Conservation (phyloP, 2,888 invertebrate species). For the Halocaridina rubra region DNA sequence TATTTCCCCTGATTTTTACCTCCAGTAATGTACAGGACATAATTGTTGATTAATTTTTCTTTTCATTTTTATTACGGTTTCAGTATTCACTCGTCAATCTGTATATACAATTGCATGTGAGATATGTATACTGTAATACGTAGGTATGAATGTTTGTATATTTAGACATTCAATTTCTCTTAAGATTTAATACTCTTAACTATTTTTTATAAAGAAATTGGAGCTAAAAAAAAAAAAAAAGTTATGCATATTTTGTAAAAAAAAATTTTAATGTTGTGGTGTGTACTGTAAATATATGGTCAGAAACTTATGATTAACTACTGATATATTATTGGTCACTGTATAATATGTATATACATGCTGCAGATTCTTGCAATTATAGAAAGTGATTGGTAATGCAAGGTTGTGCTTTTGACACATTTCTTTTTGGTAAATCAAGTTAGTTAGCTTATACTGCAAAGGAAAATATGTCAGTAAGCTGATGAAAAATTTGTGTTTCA, state of each 20-base stretch:
- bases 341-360: too few relatives aligned
- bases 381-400: too few relatives aligned
- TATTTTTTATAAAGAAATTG: neutral
- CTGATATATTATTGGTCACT: too few relatives aligned
- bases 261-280: neutral
- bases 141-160: neutral
- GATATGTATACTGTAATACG: neutral
- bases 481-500: too few relatives aligned
- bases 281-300: neutral
- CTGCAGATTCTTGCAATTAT: too few relatives aligned
- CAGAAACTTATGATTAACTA: too few relatives aligned
- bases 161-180: neutral
- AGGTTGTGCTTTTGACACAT: too few relatives aligned
- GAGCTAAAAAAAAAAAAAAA: neutral
- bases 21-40: neutral
- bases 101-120: neutral
- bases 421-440: too few relatives aligned
- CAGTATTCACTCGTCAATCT: neutral
- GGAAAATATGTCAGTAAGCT: too few relatives aligned
- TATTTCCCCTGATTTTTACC: slow-evolving; percentile 31
- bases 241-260: neutral
- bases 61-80: neutral
- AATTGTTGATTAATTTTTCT: neutral
- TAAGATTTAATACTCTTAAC: neutral
- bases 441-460: too few relatives aligned